These are phyloP conservation scores for Dioctria rufipes DNA, from an alignment of 2,888 invertebrate species.

Conservation along the genomic window DNA sequence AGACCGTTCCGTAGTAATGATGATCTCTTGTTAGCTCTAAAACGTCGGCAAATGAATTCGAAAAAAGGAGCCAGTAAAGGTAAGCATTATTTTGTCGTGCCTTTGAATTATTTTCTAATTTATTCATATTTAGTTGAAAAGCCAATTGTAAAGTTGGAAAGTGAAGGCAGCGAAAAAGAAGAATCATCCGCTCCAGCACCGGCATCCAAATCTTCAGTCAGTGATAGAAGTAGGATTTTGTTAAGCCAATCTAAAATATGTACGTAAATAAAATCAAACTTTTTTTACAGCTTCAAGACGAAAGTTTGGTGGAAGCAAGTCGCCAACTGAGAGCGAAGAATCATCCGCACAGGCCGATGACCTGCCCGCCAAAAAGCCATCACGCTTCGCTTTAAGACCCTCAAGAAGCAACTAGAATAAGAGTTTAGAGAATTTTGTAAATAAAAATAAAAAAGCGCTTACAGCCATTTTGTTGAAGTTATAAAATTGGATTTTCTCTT, in stretches of 20 bases:
- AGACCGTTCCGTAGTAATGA: slow-evolving; percentile 86
- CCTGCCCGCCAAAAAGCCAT: slow-evolving; percentile 67
- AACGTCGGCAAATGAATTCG: slow-evolving; percentile 80
- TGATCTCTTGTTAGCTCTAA: slow-evolving; percentile 81
- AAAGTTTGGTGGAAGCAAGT: slow-evolving; percentile 47
- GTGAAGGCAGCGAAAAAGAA: slow-evolving; percentile 64
- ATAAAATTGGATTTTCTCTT: slow-evolving; percentile 15
- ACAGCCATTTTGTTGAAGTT: slow-evolving; percentile 47
- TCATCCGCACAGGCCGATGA: slow-evolving; percentile 64
- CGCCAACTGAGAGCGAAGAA: slow-evolving; percentile 36
- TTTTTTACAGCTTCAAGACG: slow-evolving; percentile 50
- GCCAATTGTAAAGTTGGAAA: slow-evolving; percentile 63
- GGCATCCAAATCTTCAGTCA: slow-evolving; percentile 58
- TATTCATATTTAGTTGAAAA: slow-evolving; percentile 63
- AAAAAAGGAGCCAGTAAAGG: slow-evolving; percentile 73
- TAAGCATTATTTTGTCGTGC: slow-evolving; percentile 4
- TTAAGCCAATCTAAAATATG: neutral
- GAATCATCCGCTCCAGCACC: slow-evolving; percentile 64
- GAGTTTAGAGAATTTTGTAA: slow-evolving; percentile 48
- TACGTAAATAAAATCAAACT: neutral
- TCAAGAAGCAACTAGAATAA: slow-evolving; percentile 52
- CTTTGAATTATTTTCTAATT: neutral
- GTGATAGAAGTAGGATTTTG: slow-evolving; percentile 30
- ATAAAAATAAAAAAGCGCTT: slow-evolving; percentile 49
- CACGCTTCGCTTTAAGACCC: slow-evolving; percentile 64